phyloP scores from a whole-genome alignment of 1,140 invertebrate species.

The Zaprionus ornatus region DNA sequence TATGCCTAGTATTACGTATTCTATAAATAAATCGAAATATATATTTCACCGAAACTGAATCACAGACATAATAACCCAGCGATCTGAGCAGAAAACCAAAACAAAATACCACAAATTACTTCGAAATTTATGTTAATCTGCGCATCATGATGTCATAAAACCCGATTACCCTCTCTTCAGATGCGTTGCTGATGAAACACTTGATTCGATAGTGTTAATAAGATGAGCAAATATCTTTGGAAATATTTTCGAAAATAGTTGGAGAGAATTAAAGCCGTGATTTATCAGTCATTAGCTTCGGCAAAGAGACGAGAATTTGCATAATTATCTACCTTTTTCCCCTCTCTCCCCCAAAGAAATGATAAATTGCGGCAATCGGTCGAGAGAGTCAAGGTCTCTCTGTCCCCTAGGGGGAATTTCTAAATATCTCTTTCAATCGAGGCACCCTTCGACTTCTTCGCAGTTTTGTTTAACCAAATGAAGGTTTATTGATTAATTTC shows the following conservation, averaged over 20 bases:
- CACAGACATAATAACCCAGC: neutral
- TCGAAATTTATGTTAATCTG: neutral
- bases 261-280: constrained; percentile 23
- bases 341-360: neutral
- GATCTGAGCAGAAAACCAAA: neutral
- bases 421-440: neutral
- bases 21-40: constrained; percentile 1
- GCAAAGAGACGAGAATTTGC: neutral
- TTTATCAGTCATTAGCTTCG: neutral
- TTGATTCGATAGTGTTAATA: neutral
- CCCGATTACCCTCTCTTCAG: neutral
- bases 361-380: constrained; percentile 6
- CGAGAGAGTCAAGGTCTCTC: neutral
- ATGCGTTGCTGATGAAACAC: neutral
- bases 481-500: neutral
- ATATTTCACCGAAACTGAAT: neutral
- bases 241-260: constrained; percentile 6
- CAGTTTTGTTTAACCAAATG: neutral
- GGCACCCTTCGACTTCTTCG: too few species aligned
- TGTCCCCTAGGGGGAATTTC: neutral
- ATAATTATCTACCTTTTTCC: neutral
- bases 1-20: constrained; percentile 1
- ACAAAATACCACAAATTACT: neutral
- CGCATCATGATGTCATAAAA: neutral
- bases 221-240: neutral